Evolutionary conservation across 2,113 vertebrate genomes (phyloP).

Genomic region (Hippocampus abdominalis): DNA sequence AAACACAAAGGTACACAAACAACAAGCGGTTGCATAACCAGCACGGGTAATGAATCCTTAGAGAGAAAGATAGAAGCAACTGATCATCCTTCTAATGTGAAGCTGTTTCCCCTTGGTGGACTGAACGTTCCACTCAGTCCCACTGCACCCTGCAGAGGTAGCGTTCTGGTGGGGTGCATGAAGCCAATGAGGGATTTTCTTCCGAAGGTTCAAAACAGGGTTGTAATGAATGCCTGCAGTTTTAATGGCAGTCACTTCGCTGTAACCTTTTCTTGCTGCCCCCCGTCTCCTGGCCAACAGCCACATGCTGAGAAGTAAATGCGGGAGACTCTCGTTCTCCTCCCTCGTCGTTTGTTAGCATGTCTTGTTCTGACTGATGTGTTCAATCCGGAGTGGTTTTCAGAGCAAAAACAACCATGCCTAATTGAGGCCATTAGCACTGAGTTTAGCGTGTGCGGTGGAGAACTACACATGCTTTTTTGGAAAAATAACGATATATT

Average conservation of each 20-base stretch:
- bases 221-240: not conserved
- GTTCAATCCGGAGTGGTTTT: not conserved
- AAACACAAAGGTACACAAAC: not conserved
- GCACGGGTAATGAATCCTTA: not conserved
- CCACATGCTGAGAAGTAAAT: not conserved
- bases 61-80: constrained; percentile 1
- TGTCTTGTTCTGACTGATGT: not conserved
- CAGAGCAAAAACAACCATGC: not conserved
- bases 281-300: not conserved
- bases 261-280: not conserved
- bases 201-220: not conserved
- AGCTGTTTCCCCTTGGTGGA: not conserved
- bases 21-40: not conserved
- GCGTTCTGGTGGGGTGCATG: not conserved
- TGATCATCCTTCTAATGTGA: not conserved
- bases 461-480: not conserved
- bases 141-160: not conserved
- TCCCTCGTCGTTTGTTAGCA: not conserved
- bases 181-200: not conserved
- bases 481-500: not conserved
- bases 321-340: not conserved
- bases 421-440: not conserved
- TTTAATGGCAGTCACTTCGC: not conserved
- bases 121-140: not conserved
- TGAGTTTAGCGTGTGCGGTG: not conserved